Percentiles rank a stretch among this genome's conserved stretches.
phyloP scores from a whole-genome alignment of 2,113 vertebrate species.

The Perca schrenkii region DNA sequence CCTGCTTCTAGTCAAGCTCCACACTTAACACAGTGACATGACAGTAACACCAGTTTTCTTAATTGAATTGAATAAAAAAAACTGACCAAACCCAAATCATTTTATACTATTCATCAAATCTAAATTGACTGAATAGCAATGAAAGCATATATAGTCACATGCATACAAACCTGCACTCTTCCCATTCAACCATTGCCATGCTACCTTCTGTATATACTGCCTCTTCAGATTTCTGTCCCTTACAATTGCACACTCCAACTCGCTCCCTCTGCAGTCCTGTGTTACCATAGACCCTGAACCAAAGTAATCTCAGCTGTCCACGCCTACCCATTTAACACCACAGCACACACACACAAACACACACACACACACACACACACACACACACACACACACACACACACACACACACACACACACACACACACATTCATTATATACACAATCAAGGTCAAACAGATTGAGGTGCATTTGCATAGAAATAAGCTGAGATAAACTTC shows the following conservation, averaged over 20 bases:
- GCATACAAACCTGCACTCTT: slow-evolving; percentile 25
- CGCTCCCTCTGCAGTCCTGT: slow-evolving; percentile 52
- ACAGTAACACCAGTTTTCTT: background rate
- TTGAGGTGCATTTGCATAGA: background rate
- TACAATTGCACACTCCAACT: slow-evolving; percentile 26
- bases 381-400: slow-evolving; percentile 26
- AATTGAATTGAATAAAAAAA: background rate
- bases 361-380: background rate
- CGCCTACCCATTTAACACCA: slow-evolving; percentile 53
- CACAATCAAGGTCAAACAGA: slow-evolving; percentile 63
- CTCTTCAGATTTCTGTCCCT: slow-evolving; percentile 42
- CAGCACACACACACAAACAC: slow-evolving; percentile 5
- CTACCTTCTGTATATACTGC: slow-evolving; percentile 24
- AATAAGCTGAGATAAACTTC: slow-evolving; percentile 19
- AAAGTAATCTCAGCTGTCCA: slow-evolving; percentile 44
- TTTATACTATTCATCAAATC: background rate
- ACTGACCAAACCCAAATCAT: background rate
- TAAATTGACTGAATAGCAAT: background rate
- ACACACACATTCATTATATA: slow-evolving; percentile 18
- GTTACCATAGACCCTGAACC: slow-evolving; percentile 52
- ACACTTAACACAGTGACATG: background rate
- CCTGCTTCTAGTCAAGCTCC: background rate
- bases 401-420: too few species aligned
- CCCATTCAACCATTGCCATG: slow-evolving; percentile 30
- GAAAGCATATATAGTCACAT: slow-evolving; percentile 6